Base-by-base conservation (phyloP, 2,113 vertebrate species). In the Neolamprologus variostigma region DNA sequence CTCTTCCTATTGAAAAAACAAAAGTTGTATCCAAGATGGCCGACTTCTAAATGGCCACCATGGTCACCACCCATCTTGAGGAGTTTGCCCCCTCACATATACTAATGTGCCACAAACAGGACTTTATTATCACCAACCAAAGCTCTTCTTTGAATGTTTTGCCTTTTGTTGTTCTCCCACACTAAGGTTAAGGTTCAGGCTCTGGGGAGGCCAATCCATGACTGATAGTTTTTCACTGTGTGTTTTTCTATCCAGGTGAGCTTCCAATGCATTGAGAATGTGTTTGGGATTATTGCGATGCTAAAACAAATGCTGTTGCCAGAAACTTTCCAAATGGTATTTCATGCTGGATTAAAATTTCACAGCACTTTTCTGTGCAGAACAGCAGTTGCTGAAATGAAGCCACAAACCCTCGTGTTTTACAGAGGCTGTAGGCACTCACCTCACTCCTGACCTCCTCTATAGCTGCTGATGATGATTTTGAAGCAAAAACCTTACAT, bases 401-500 rank as follows among this genome's bases (percentile, higher is more conserved):
- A 66, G 31, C 31, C 31, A n/a, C 9, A 66, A 66, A 66, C 61
- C 17, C 17, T 66, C 6, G 2, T 66, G 61, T 12, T 66, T 66
- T 66, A n/a, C 61, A 35, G 10, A 66, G 31, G 17, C 33, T 66
- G 33, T 37, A 5, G 6, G 19, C 61, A 37, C 17, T 66, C 33
- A 66, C 61, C 6, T 66, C 61, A 11, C 19, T 37, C 33, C 6
- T 8, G 17, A 66, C 10, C 61, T 66, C 61, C 31, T 37, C 61
- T 35, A 3, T 35, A 66, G 0, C 17, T 35, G 59, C 17, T n/a
- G 59, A 0, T 35, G 31, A 2, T 35, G 31, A 37, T 5, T 61
- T 66, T 66, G 61, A 63, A 63, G 16, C 17, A 63, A 63, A 61
- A 61, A 61, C 16, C 28, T 61, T 61, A 61, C 28, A 63, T 35